Percentiles rank a stretch among this genome's conserved stretches.
Conservation (phyloP, 2,888 invertebrate species). For the Halictus quadricinctus region DNA sequence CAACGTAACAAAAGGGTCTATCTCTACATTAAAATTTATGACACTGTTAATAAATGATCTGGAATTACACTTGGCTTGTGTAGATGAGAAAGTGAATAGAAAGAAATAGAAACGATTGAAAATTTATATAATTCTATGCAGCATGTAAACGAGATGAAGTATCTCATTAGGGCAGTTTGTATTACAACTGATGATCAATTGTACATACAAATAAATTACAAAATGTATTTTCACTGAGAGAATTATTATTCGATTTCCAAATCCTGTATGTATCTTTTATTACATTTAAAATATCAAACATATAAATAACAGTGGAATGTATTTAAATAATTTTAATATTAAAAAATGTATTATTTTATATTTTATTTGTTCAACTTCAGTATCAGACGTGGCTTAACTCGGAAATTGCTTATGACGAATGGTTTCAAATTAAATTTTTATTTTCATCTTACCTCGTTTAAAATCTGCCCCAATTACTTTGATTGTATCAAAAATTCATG, state of each 20-base stretch:
- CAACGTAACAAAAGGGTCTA: conserved; percentile 75
- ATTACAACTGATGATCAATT: not conserved
- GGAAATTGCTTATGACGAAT: conserved; percentile 21
- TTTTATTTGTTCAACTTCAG: conserved; percentile 18
- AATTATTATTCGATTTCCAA: conserved; percentile 16
- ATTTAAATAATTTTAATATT: conserved; percentile 11
- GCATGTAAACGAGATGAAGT: conserved; percentile 41
- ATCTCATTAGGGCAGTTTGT: conserved; percentile 53
- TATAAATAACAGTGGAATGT: conserved; percentile 25
- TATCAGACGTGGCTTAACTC: not conserved
- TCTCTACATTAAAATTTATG: conserved; percentile 52
- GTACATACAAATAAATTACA: conserved; percentile 6
- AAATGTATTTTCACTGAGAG: conserved; percentile 8
- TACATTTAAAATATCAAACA: not conserved
- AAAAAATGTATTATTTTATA: not conserved
- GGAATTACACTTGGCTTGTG: conserved; percentile 22
- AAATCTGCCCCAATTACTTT: conserved; percentile 50
- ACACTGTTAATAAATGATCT: conserved; percentile 29
- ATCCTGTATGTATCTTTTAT: conserved; percentile 12
- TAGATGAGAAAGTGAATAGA: conserved; percentile 41
- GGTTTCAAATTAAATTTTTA: not conserved
- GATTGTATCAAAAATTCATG: conserved; percentile 54
- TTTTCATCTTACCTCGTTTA: conserved; percentile 26
- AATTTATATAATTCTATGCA: conserved; percentile 35
- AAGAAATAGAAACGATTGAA: conserved; percentile 46